phyloP scores from a whole-genome alignment of 1,140 invertebrate genomes.

The Sarcophaga bullata region DNA sequence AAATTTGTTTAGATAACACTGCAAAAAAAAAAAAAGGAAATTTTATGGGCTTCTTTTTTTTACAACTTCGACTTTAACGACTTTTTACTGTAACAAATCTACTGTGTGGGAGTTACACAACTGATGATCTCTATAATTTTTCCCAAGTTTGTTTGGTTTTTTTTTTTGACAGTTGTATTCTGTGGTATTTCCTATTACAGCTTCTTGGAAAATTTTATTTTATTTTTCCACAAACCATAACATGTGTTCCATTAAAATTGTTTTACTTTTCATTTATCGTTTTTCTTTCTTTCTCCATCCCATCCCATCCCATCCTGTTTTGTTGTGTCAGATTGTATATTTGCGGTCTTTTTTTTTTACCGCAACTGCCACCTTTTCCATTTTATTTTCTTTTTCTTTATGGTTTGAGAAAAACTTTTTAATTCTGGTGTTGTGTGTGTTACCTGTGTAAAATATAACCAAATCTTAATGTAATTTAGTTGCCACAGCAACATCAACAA shows the following conservation, averaged over 20 bases:
- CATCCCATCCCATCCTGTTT: background rate
- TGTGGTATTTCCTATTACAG: too few species aligned
- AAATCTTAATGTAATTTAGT: constrained; percentile 25
- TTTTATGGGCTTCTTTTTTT: too few species aligned
- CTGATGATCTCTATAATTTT: too few species aligned
- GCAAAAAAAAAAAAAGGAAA: too few species aligned
- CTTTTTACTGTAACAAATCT: too few species aligned
- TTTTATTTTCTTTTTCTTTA: background rate
- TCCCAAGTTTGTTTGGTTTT: too few species aligned
- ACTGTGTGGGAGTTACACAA: too few species aligned
- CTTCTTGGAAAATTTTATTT: too few species aligned
- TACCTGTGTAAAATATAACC: constrained; percentile 9
- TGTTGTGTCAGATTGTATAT: background rate
- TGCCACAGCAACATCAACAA: constrained; percentile 2
- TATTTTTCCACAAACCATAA: background rate
- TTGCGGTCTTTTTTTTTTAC: background rate
- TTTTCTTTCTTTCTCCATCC: background rate
- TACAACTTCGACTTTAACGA: too few species aligned
- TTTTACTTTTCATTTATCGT: background rate
- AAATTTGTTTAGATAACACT: too few species aligned
- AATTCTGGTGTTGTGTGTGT: background rate
- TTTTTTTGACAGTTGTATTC: too few species aligned
- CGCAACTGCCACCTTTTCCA: background rate
- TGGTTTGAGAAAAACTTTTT: constrained; percentile 10
- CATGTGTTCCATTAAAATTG: background rate